Evolutionary conservation across 2,888 invertebrate genomes (phyloP).

Genomic region (Campoplex capitator): DNA sequence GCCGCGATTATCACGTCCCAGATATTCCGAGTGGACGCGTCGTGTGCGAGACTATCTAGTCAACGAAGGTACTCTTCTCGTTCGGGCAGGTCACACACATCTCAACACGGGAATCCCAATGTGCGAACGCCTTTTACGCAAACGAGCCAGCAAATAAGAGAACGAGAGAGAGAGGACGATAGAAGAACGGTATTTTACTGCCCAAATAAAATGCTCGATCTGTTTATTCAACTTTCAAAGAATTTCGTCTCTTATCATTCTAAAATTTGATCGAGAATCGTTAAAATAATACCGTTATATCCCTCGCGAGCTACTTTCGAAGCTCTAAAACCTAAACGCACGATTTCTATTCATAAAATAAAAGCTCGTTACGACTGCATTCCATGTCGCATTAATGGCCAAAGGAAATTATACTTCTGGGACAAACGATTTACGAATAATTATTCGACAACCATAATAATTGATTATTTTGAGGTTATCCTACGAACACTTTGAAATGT

Average conservation of each 20-base stretch:
- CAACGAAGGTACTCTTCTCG: constrained; percentile 52
- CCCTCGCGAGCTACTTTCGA: background rate
- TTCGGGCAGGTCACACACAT: constrained; percentile 51
- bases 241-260: background rate
- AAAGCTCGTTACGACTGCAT: constrained; percentile 22
- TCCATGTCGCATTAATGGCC: constrained; percentile 22
- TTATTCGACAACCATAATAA: background rate
- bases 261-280: background rate
- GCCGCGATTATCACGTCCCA: constrained; percentile 68
- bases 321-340: constrained; percentile 11
- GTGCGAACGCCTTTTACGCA: constrained; percentile 28
- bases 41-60: constrained; percentile 33
- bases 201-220: background rate
- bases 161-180: background rate
- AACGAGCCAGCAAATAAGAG: background rate
- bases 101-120: constrained; percentile 50
- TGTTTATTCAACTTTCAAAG: background rate
- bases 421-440: background rate
- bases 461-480: background rate
- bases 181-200: constrained; percentile 8
- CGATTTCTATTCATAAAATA: constrained; percentile 24
- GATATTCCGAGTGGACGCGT: constrained; percentile 55
- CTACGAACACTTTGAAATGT: background rate
- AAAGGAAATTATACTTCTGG: constrained; percentile 3
- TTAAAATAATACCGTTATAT: constrained; percentile 17